Evolutionary conservation across 2,888 invertebrate species (phyloP).

Genomic region (Tortricodes alternella): DNA sequence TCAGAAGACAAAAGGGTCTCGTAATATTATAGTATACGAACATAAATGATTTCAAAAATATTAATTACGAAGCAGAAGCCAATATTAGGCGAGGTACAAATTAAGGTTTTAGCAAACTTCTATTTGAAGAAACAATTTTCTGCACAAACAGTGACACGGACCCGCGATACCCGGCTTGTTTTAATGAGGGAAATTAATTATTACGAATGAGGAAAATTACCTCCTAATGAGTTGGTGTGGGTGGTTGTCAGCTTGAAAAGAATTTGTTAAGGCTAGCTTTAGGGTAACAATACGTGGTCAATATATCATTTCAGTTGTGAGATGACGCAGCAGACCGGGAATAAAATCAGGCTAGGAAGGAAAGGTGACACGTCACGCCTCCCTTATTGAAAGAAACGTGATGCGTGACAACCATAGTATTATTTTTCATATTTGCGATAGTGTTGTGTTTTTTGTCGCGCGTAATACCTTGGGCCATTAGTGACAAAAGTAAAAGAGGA

Average conservation of each 20-base stretch:
- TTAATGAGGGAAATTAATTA: constrained; percentile 54
- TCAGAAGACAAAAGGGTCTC: too few species aligned
- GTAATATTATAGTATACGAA: too few species aligned
- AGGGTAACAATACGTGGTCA: constrained; percentile 60
- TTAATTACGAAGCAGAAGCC: too few species aligned
- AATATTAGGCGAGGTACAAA: not conserved
- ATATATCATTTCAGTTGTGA: constrained; percentile 56
- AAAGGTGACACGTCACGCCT: constrained; percentile 49
- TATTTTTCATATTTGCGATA: constrained; percentile 2
- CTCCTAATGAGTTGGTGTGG: constrained; percentile 45
- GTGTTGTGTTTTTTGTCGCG: constrained; percentile 2
- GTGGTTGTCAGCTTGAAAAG: constrained; percentile 61
- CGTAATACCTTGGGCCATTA: not conserved
- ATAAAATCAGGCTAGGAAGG: constrained; percentile 49
- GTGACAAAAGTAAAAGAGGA: not conserved
- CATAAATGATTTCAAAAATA: too few species aligned
- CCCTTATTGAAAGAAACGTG: constrained; percentile 46
- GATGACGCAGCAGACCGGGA: constrained; percentile 53
- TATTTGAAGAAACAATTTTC: constrained; percentile 16
- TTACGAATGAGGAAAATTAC: constrained; percentile 53
- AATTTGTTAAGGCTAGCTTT: constrained; percentile 63
- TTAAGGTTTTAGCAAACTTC: not conserved
- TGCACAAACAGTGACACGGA: constrained; percentile 14
- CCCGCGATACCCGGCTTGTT: constrained; percentile 35
- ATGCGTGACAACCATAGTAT: constrained; percentile 39